These are phyloP conservation scores for Rhynchonycteris naso DNA, from an alignment of 2,797 vertebrate species.

Conservation along the genomic window DNA sequence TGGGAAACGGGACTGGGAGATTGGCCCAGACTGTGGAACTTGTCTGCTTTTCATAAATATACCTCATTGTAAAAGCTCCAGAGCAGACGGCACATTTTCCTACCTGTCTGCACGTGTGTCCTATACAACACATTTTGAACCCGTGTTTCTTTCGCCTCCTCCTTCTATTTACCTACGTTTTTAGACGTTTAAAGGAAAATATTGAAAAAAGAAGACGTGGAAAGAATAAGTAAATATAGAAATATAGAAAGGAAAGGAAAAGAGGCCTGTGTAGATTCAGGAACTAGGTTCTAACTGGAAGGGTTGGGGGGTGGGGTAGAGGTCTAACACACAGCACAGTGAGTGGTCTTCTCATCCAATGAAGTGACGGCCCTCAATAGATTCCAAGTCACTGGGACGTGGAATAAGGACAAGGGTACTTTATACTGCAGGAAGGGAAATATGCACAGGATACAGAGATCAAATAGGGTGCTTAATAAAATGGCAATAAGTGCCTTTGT, in stretches of 20 bases:
- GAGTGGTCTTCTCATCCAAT: not conserved
- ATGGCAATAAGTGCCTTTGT: not conserved
- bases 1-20: not conserved
- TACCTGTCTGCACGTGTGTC: not conserved
- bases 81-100: not conserved
- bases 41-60: not conserved
- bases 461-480: not conserved
- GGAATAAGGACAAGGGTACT: not conserved
- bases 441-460: not conserved
- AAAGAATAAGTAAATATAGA: not conserved
- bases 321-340: not conserved
- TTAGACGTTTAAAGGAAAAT: not conserved
- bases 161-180: not conserved
- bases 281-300: not conserved
- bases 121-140: not conserved
- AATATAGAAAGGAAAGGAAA: not conserved
- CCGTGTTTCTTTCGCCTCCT: not conserved
- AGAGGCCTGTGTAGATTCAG: not conserved
- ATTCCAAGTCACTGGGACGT: not conserved
- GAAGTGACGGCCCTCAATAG: not conserved
- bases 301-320: not conserved
- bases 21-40: not conserved
- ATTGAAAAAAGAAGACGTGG: not conserved
- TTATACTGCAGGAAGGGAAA: not conserved
- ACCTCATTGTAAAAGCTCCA: not conserved